phyloP scores from a whole-genome alignment of 2,888 invertebrate species.

The Drosophila pseudotakahashii region DNA sequence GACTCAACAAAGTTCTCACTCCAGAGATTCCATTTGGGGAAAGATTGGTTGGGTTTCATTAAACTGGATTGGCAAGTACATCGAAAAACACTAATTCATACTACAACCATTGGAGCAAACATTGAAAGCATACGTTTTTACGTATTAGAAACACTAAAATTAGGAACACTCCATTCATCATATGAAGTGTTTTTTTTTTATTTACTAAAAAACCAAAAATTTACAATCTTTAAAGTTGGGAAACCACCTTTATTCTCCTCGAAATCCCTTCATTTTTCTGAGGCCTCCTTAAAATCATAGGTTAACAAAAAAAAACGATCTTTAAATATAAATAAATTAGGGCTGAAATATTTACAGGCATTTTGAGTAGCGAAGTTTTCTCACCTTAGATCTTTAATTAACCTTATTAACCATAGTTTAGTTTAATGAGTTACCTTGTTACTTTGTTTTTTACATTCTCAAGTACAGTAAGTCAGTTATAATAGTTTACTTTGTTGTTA shows the following conservation, averaged over 20 bases:
- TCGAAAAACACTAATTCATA: conserved; percentile 23
- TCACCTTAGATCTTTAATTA: conserved; percentile 23
- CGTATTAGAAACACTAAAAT: not conserved
- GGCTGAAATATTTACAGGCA: conserved; percentile 72
- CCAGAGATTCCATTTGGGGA: not conserved
- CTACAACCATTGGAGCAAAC: conserved; percentile 39
- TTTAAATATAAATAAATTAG: conserved; percentile 29
- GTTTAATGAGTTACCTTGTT: conserved; percentile 23
- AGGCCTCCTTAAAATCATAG: conserved; percentile 18
- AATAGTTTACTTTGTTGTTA: conserved; percentile 37
- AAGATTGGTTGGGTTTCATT: conserved; percentile 2
- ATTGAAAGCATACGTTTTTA: not conserved
- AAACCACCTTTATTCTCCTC: conserved; percentile 2
- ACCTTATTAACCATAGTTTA: conserved; percentile 28
- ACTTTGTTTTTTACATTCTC: conserved; percentile 40
- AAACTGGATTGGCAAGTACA: not conserved
- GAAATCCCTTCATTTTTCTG: not conserved
- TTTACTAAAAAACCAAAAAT: not conserved
- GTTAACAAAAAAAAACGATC: conserved; percentile 28
- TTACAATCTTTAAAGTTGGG: not conserved
- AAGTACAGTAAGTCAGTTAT: conserved; percentile 51
- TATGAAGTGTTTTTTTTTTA: not conserved
- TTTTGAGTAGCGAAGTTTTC: conserved; percentile 71
- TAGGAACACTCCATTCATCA: conserved; percentile 5
- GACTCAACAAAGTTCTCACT: conserved; percentile 4